Percentiles rank a stretch among this genome's conserved stretches.
Evolutionary conservation across 1,140 invertebrate genomes (phyloP).

Genomic region (Diabrotica virgifera): DNA sequence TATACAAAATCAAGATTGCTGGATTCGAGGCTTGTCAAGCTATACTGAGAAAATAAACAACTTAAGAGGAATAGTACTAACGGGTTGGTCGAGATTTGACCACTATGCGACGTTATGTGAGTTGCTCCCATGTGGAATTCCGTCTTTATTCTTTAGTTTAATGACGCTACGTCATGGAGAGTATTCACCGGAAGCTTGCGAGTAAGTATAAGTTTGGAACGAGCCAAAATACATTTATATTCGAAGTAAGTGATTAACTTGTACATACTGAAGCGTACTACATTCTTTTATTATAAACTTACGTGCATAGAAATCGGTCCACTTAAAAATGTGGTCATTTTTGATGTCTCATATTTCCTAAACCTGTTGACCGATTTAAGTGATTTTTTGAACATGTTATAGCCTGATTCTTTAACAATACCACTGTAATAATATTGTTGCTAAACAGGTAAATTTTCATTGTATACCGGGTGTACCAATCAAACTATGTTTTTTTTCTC

Average conservation of each 20-base stretch:
- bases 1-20: constrained; percentile 66
- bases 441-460: too few species aligned
- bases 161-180: constrained; percentile 55
- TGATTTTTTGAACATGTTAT: too few species aligned
- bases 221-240: not conserved
- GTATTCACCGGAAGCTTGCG: constrained; percentile 51
- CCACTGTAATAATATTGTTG: too few species aligned
- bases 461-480: too few species aligned
- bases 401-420: too few species aligned
- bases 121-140: constrained; percentile 72
- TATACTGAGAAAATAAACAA: constrained; percentile 53
- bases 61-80: constrained; percentile 63
- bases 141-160: constrained; percentile 63
- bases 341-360: too few species aligned
- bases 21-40: constrained; percentile 56
- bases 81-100: constrained; percentile 81
- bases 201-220: constrained; percentile 37
- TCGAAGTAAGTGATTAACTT: not conserved
- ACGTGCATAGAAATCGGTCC: too few species aligned
- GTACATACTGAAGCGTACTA: not conserved
- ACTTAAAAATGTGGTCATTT: too few species aligned
- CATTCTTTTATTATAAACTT: not conserved
- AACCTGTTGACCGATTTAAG: too few species aligned
- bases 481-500: too few species aligned
- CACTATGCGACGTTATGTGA: constrained; percentile 89